Evolutionary conservation across 2,113 vertebrate genomes (phyloP).

Genomic region (Syngnathus scovelli): DNA sequence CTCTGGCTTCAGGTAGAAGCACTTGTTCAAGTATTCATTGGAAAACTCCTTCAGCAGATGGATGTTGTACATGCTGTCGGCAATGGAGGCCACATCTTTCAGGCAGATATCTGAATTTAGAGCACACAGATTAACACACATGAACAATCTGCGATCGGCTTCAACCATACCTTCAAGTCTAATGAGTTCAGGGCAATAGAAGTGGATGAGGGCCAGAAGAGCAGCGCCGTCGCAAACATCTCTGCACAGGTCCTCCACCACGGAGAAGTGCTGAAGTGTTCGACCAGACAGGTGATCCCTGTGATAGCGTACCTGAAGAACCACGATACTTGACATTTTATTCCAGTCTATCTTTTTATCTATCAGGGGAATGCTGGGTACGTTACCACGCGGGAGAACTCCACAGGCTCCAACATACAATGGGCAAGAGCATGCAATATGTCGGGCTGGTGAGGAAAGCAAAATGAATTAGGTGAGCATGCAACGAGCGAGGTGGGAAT

Average conservation of each 20-base stretch:
- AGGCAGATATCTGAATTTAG: constrained; percentile 82
- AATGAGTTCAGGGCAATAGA: constrained; percentile 91
- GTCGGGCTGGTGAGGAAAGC: constrained; percentile 39
- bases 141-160: not conserved
- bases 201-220: constrained; percentile 86
- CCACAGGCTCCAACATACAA: constrained; percentile 45
- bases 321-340: not conserved
- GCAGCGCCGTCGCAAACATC: constrained; percentile 84
- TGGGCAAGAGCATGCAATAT: constrained; percentile 47
- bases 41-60: constrained; percentile 86
- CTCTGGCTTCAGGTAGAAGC: constrained; percentile 86
- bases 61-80: constrained; percentile 90
- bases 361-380: constrained; percentile 4
- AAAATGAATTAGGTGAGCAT: not conserved
- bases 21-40: constrained; percentile 82
- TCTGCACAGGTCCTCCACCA: constrained; percentile 87
- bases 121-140: not conserved
- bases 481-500: not conserved
- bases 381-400: constrained; percentile 46
- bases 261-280: constrained; percentile 81
- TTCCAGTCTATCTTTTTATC: not conserved
- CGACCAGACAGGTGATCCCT: constrained; percentile 84
- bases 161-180: constrained; percentile 81
- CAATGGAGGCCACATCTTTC: constrained; percentile 85
- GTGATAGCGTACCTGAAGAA: constrained; percentile 84